Evolutionary conservation across 2,797 vertebrate genomes (phyloP).

Genomic region (Darevskia mixta): DNA sequence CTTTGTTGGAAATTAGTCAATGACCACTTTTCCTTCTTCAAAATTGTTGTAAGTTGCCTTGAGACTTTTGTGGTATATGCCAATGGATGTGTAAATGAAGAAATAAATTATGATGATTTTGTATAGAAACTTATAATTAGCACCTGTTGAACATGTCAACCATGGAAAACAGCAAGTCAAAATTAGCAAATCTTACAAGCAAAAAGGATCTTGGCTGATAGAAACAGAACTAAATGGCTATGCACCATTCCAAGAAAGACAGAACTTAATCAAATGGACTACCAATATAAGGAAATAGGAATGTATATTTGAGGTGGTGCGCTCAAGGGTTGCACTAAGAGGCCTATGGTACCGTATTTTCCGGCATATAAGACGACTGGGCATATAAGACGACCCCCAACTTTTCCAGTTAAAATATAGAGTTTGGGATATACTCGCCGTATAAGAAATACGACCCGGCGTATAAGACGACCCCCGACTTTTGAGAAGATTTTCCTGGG

Average conservation of each 20-base stretch:
- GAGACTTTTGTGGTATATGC: too few relatives aligned
- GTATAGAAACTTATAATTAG: conserved; percentile 58
- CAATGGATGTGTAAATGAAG: too few relatives aligned
- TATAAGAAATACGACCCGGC: too few relatives aligned
- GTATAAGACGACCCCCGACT: too few relatives aligned
- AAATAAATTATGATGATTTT: conserved; percentile 41
- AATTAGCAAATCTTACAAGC: conserved; percentile 54
- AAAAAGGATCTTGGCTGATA: conserved; percentile 25
- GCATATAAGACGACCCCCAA: too few relatives aligned
- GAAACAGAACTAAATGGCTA: conserved; percentile 13
- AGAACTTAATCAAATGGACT: background rate
- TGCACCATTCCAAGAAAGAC: conserved; percentile 30
- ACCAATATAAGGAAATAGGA: background rate
- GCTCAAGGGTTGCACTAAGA: background rate
- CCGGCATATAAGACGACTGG: too few relatives aligned
- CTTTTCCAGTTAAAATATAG: too few relatives aligned
- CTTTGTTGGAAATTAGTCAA: too few relatives aligned
- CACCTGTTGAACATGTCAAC: conserved; percentile 46
- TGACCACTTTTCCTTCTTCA: too few relatives aligned
- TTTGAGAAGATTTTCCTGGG: too few relatives aligned
- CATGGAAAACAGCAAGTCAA: conserved; percentile 40
- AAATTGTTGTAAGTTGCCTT: too few relatives aligned
- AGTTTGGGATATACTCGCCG: too few relatives aligned
- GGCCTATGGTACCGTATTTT: background rate
- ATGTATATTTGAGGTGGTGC: background rate